Evolutionary conservation across 2,797 vertebrate genomes (phyloP).

Genomic region (Mionectes olivaceus): DNA sequence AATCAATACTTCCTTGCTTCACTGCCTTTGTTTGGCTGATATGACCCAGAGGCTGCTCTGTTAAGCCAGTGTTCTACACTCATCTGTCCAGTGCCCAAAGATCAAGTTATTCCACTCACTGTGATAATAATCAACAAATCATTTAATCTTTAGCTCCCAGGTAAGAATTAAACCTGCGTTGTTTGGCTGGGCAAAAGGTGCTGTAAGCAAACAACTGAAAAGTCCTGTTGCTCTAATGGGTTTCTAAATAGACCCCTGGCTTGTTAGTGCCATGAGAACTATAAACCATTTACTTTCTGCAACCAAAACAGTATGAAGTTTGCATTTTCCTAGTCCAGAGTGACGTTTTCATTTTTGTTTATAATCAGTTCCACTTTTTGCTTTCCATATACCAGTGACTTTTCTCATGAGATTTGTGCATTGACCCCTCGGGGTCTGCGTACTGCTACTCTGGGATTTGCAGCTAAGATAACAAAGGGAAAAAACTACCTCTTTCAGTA

Average conservation of each 20-base stretch:
- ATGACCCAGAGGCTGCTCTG: not conserved
- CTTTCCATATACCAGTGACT: not conserved
- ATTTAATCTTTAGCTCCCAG: not conserved
- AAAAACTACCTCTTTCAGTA: not conserved
- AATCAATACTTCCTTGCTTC: not conserved
- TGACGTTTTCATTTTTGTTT: constrained; percentile 28
- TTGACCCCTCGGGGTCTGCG: not conserved
- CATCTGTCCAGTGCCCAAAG: not conserved
- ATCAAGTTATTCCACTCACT: not conserved
- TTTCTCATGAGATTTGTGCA: not conserved
- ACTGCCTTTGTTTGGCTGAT: not conserved
- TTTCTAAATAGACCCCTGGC: not conserved
- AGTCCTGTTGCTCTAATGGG: not conserved
- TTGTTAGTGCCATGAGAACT: not conserved
- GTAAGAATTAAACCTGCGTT: not conserved
- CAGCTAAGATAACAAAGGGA: constrained; percentile 20
- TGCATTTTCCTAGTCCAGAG: not conserved
- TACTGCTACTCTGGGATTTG: not conserved
- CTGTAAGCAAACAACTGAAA: not conserved
- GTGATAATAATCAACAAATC: not conserved
- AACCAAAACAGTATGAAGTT: not conserved
- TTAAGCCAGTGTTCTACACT: not conserved
- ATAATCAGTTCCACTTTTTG: constrained; percentile 51
- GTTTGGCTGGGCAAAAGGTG: not conserved
- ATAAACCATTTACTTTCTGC: constrained; percentile 25